phyloP scores from a whole-genome alignment of 2,888 invertebrate genomes.

The Hetaerina titia region DNA sequence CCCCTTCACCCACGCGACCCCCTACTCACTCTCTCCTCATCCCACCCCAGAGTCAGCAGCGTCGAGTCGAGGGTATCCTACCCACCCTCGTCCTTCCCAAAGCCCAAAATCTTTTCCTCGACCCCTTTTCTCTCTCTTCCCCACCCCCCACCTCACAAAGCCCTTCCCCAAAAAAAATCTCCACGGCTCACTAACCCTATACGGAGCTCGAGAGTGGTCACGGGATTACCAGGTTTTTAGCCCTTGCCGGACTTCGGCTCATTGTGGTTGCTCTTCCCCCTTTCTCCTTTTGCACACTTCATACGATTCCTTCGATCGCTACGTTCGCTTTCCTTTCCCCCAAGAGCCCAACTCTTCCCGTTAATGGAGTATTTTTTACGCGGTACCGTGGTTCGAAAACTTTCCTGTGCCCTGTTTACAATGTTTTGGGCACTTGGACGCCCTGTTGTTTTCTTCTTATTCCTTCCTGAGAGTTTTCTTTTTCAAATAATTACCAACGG shows the following conservation, averaged over 20 bases:
- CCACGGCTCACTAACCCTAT: conserved; percentile 49
- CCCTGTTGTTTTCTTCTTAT: too few species aligned
- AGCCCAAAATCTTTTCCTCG: not conserved
- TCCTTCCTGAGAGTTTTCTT: too few species aligned
- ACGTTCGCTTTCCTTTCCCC: not conserved
- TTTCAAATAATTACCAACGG: too few species aligned
- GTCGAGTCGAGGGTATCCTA: not conserved
- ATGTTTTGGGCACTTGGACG: too few species aligned
- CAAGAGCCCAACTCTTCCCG: not conserved
- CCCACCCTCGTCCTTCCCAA: not conserved
- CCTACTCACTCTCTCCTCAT: not conserved
- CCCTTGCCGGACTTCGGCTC: conserved; percentile 40
- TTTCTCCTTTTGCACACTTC: not conserved
- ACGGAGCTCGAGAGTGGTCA: conserved; percentile 46
- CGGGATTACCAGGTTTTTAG: conserved; percentile 61
- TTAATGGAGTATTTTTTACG: not conserved
- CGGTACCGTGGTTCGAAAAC: too few species aligned
- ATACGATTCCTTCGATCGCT: not conserved
- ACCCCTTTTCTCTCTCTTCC: not conserved
- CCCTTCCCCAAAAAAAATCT: not conserved
- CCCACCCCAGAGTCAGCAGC: not conserved
- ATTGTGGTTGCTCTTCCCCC: not conserved
- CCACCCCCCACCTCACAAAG: not conserved
- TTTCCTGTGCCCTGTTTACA: too few species aligned
- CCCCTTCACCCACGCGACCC: not conserved